These are phyloP conservation scores for Leptobrachium leishanense DNA, from an alignment of 2,113 vertebrate genomes.

Conservation along the genomic window DNA sequence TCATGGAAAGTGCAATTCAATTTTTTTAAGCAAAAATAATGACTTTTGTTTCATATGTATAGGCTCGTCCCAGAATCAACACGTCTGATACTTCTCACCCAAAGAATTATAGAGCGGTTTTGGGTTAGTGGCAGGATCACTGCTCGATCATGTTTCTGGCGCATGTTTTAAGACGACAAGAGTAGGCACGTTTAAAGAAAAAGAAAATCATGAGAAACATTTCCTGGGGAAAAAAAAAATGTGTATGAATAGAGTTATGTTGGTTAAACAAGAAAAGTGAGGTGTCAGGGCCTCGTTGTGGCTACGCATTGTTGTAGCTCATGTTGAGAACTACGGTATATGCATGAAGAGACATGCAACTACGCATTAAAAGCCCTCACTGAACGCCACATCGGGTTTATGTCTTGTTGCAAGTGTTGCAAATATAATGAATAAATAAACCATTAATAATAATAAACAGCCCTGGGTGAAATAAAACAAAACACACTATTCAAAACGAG, in stretches of 20 bases:
- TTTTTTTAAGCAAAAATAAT: too few species aligned
- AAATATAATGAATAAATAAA: too few species aligned
- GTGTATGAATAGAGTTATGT: neutral
- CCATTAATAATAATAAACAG: too few species aligned
- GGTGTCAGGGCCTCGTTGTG: neutral
- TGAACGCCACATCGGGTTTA: neutral
- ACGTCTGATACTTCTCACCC: too few species aligned
- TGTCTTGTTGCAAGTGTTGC: neutral
- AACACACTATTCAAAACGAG: too few species aligned
- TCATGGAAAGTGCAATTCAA: too few species aligned
- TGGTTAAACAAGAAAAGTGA: slow-evolving; percentile 33
- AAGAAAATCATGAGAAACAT: slow-evolving; percentile 38
- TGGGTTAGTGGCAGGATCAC: neutral
- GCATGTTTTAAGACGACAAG: slow-evolving; percentile 1
- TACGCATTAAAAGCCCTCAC: neutral
- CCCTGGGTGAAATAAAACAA: too few species aligned
- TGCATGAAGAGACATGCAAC: slow-evolving; percentile 32
- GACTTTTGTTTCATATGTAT: too few species aligned
- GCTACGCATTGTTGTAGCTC: slow-evolving; percentile 8
- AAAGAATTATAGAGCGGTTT: too few species aligned
- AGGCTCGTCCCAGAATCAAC: too few species aligned
- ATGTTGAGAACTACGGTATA: slow-evolving; percentile 3
- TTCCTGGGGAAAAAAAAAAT: slow-evolving; percentile 20
- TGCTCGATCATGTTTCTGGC: neutral
- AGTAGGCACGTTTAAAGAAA: slow-evolving; percentile 17